Evolutionary conservation across 1,140 invertebrate genomes (phyloP), one percentile per base, ranked within the genome.

Genomic region (Oncopodura yosiiana): DNA sequence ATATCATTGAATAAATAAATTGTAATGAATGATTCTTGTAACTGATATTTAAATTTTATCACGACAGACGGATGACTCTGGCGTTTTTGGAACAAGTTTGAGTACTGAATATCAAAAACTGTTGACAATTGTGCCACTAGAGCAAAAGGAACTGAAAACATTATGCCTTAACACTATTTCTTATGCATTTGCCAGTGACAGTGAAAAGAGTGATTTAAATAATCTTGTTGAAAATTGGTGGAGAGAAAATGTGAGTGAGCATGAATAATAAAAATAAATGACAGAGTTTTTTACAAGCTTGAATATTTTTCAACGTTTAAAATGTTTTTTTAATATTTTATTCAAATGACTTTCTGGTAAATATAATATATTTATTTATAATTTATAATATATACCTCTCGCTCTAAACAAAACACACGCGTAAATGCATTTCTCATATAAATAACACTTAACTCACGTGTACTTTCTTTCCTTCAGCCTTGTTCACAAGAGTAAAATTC

Each of bases 21-120:
- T n/a, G n/a, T n/a, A n/a, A n/a, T n/a, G n/a, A n/a, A n/a, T n/a
- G n/a, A n/a, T n/a, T n/a, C n/a, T n/a, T n/a, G n/a, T n/a, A n/a
- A n/a, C n/a, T n/a, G n/a, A n/a, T n/a, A n/a, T n/a, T n/a, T n/a
- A n/a, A n/a, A n/a, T n/a, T n/a, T n/a, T n/a, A n/a, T n/a, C n/a
- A n/a, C n/a, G 73, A 37, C 71, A 91, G 83, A 92, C 87, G 16
- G 87, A 92, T 66, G 88, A 91, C 66, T 86, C 85, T 74, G 88
- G 87, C 19, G 80, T 91, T 18, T 92, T 90, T 66, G 67, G 74
- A 42, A 87, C 86, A 3, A 77, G n/a, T n/a, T n/a, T 60, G 6
- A 78, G 57, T 61, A 68, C 42, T 67, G 82, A 53, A 75, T 77
- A 27, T 68, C 67, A 23, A 68, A 77, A 57, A 69, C 74, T 43